phyloP scores from a whole-genome alignment of 2,113 vertebrate species.

The Nothobranchius kuhntae region DNA sequence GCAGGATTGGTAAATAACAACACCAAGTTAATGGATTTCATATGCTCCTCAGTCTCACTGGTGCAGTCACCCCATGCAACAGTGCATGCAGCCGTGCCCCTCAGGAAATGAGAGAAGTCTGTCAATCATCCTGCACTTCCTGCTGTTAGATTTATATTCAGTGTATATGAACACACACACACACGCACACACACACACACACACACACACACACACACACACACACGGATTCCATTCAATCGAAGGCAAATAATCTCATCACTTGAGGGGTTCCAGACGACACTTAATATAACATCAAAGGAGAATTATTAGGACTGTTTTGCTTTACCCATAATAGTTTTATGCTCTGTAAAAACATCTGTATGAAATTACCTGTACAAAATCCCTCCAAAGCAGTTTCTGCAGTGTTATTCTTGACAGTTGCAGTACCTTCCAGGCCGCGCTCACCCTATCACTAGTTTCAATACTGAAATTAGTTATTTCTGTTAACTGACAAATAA shows the following conservation, averaged over 20 bases:
- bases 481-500: no score
- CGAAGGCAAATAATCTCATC: background rate
- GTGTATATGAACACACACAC: constrained; percentile 15
- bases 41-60: constrained; percentile 59
- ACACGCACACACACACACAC: background rate
- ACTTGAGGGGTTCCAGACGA: background rate
- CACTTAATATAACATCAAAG: no score
- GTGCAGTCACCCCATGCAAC: constrained; percentile 64
- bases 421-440: no score
- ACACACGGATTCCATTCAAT: background rate
- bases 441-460: background rate
- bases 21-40: constrained; percentile 66
- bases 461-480: no score
- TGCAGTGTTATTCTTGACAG: no score
- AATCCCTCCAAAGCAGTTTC: no score
- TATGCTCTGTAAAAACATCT: no score
- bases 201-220: background rate
- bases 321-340: no score
- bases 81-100: constrained; percentile 63
- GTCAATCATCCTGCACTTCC: constrained; percentile 58
- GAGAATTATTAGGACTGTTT: no score
- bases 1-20: constrained; percentile 64
- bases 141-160: constrained; percentile 39
- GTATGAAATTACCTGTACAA: no score
- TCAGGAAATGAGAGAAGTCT: constrained; percentile 62